A percentile compares a stretch with the other conserved stretches of the same genome.
Conservation (phyloP, 2,797 vertebrate genomes). For the Limnodromus scolopaceus region DNA sequence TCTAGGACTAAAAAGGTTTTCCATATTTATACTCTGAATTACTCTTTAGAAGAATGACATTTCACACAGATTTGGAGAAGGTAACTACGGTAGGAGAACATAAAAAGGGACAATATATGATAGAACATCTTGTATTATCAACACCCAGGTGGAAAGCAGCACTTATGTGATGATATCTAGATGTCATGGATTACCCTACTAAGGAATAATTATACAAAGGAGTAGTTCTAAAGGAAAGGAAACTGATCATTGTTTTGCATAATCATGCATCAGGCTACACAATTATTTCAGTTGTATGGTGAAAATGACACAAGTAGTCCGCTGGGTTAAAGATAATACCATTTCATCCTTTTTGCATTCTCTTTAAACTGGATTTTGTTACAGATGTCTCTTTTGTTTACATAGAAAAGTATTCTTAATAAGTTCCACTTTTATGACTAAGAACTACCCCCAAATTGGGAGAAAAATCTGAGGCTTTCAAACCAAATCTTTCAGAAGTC, state of each 20-base stretch:
- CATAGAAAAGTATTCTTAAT: not conserved
- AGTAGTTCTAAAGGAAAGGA: not conserved
- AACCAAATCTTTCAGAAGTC: not conserved
- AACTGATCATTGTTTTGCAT: not conserved
- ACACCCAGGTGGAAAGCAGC: not conserved
- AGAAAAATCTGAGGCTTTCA: not conserved
- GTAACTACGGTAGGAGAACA: not conserved
- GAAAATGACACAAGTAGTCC: not conserved
- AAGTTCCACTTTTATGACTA: not conserved
- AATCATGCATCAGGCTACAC: accelerated
- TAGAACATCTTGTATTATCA: not conserved
- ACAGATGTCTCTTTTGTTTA: not conserved
- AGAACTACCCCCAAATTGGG: not conserved
- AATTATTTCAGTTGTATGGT: not conserved
- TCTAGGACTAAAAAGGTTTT: accelerated
- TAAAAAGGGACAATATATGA: not conserved
- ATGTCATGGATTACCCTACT: not conserved
- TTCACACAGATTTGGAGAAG: not conserved
- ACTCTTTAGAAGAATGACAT: not conserved
- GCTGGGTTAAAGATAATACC: not conserved
- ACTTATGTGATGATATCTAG: not conserved
- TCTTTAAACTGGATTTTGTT: not conserved
- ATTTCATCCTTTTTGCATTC: not conserved
- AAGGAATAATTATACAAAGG: not conserved
- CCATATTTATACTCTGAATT: not conserved